Conservation (phyloP, 2,113 vertebrate species). For the Fulmarus glacialis region DNA sequence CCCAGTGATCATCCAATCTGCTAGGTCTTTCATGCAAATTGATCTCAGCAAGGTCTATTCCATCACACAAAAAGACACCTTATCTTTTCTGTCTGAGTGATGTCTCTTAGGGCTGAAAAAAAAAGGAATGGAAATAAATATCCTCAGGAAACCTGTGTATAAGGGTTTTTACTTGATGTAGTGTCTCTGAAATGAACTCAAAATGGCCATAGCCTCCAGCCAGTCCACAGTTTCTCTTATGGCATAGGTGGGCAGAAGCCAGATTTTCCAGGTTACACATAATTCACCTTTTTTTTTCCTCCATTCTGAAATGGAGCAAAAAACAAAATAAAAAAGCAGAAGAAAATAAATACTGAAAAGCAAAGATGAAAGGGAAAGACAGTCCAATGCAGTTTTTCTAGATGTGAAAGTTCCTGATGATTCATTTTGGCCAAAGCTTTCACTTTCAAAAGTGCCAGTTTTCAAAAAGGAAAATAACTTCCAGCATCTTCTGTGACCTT, state of each 20-base stretch:
- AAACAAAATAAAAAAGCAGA: neutral
- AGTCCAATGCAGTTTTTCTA: neutral
- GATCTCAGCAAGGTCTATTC: conserved; percentile 9
- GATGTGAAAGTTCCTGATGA: neutral
- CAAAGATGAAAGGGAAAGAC: neutral
- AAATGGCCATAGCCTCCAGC: neutral
- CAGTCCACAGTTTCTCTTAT: neutral
- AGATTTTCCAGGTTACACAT: neutral
- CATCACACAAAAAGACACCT: neutral
- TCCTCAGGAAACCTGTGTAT: neutral
- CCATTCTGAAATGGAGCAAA: neutral
- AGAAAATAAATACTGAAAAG: neutral
- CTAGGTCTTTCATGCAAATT: neutral
- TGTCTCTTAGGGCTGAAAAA: neutral
- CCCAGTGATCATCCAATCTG: conserved; percentile 17
- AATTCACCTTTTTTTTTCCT: neutral
- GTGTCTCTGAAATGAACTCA: neutral
- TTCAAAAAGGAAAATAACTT: neutral
- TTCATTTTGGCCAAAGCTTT: neutral
- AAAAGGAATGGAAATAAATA: neutral
- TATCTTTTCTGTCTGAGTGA: neutral
- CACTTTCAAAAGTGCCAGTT: neutral
- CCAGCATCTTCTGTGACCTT: neutral
- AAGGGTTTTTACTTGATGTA: neutral
- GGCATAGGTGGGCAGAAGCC: neutral